Percentiles rank a stretch among this genome's conserved stretches.
Conservation (phyloP, 2,797 vertebrate species). For the Sitta carolinensis region DNA sequence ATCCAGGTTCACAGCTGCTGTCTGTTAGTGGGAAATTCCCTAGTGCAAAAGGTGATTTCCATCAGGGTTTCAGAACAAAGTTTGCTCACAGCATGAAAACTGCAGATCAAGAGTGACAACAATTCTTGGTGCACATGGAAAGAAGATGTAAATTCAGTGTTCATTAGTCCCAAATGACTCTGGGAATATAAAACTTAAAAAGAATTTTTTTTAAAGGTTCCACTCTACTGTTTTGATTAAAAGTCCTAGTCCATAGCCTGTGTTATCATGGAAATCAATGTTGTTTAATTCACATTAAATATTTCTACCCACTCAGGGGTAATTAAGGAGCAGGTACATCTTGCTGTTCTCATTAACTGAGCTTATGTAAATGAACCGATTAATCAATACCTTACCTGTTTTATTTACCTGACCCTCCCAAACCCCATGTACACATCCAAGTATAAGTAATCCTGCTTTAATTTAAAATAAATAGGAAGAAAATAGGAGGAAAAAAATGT, state of each 20-base stretch:
- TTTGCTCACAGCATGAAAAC: neutral
- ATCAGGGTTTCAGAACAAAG: neutral
- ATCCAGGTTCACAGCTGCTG: neutral
- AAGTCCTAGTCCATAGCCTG: neutral
- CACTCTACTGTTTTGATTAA: neutral
- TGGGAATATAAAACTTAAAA: neutral
- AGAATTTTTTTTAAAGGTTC: neutral
- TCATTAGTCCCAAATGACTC: neutral
- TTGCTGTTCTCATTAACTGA: neutral
- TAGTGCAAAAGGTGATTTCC: neutral
- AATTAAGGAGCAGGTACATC: neutral
- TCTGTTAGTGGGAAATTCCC: neutral
- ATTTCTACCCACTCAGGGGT: neutral
- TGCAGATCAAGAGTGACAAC: neutral
- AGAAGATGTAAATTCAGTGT: slow-evolving; percentile 12
- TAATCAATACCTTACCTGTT: neutral
- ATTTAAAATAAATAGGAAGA: neutral
- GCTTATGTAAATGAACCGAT: neutral
- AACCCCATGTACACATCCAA: neutral
- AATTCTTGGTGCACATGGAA: neutral
- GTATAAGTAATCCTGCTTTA: neutral
- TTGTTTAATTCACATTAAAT: neutral
- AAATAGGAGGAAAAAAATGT: neutral
- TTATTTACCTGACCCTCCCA: neutral
- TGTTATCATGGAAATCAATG: neutral